These are phyloP conservation scores for Bryconaethiops microstoma DNA, from an alignment of 2,797 vertebrate genomes.

Conservation along the genomic window DNA sequence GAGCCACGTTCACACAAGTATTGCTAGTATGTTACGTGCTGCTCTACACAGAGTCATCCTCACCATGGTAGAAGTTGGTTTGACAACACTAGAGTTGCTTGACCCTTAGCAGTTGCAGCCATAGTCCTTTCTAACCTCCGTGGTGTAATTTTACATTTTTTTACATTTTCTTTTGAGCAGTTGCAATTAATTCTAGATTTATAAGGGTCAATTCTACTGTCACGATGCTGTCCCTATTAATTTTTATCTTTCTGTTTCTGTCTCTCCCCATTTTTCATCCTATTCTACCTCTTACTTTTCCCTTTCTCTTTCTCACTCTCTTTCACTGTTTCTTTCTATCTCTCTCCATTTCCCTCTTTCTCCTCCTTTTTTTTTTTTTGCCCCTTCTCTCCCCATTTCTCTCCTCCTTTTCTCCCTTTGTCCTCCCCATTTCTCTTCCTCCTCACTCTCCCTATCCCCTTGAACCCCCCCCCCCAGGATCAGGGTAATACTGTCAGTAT, in stretches of 20 bases:
- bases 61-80: too few relatives aligned
- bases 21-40: too few relatives aligned
- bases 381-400: too few relatives aligned
- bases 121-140: too few relatives aligned
- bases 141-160: too few relatives aligned
- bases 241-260: background rate
- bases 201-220: too few relatives aligned
- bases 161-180: too few relatives aligned
- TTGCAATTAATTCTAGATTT: too few relatives aligned
- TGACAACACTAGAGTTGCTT: background rate
- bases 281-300: too few relatives aligned
- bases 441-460: background rate
- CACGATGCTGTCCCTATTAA: background rate
- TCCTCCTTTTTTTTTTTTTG: background rate
- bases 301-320: too few relatives aligned
- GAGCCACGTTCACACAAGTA: background rate
- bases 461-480: slow-evolving; percentile 76
- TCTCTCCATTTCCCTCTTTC: background rate
- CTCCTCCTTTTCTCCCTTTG: too few relatives aligned
- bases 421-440: background rate
- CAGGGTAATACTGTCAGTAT: slow-evolving; percentile 88
- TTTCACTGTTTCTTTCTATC: background rate
- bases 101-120: background rate
- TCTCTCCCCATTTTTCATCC: background rate
- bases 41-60: too few relatives aligned